These are phyloP conservation scores for Camponotus vicinus DNA, from an alignment of 1,140 invertebrate species.

Conservation along the genomic window DNA sequence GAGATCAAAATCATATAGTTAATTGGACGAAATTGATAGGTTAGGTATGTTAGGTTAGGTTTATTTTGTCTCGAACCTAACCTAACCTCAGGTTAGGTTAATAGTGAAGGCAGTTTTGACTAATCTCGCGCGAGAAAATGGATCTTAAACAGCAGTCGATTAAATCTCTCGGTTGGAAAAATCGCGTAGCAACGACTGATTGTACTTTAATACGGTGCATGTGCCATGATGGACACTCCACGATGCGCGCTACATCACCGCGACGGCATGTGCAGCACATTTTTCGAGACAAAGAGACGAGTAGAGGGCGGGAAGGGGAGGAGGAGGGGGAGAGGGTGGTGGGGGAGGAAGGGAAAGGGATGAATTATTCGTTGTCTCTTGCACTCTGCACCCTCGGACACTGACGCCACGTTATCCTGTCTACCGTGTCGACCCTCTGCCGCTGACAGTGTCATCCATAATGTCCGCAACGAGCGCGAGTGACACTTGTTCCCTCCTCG, in stretches of 20 bases:
- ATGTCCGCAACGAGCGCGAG: conserved; percentile 66
- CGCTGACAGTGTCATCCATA: conserved; percentile 82
- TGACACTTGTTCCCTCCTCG: conserved; percentile 17
- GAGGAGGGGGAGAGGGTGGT: not conserved
- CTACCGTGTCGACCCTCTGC: conserved; percentile 75
- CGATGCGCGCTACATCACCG: conserved; percentile 48
- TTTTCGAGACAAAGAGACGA: conserved; percentile 69
- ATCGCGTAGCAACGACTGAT: conserved; percentile 23
- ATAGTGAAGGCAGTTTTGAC: too few relatives aligned
- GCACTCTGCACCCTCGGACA: conserved; percentile 79
- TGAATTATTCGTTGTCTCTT: conserved; percentile 84
- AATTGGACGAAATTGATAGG: too few relatives aligned
- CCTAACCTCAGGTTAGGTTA: too few relatives aligned
- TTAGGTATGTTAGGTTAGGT: too few relatives aligned
- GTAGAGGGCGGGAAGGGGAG: not conserved
- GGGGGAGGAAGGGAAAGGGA: conserved; percentile 56
- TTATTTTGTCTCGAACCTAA: too few relatives aligned
- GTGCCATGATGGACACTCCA: conserved; percentile 28
- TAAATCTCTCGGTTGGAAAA: not conserved
- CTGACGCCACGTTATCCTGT: conserved; percentile 78
- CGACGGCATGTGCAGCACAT: conserved; percentile 75
- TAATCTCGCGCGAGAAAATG: too few relatives aligned
- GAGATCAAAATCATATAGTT: too few relatives aligned
- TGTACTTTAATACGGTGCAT: conserved; percentile 56
- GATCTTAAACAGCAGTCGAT: conserved; percentile 17